Evolutionary conservation across 1,140 invertebrate species (phyloP), one percentile per base, ranked within the genome.

Genomic region (Ceratitis capitata): DNA sequence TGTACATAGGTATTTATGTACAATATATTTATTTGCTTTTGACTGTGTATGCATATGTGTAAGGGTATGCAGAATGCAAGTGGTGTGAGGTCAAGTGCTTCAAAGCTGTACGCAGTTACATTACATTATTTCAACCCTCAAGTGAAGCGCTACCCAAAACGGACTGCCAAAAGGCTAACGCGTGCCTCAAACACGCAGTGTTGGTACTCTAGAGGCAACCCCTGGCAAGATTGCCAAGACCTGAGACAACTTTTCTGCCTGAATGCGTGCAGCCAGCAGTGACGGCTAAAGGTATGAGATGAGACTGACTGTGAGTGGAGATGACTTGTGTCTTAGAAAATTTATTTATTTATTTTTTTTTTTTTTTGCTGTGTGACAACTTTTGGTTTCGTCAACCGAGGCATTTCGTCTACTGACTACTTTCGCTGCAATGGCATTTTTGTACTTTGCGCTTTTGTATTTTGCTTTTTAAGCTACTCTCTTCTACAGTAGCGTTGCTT

Each of bases 231-330:
- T 29, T 83, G 47, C 82, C 49, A 35, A 83, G 82, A 83, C 45
- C 82, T 83, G 82, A 83, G 82, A 83, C 82, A 83, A 53, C 82
- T 83, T 83, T 83, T 83, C 49, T 53, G 82, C 82, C 29, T 83
- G 82, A 83, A 83, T 83, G 82, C 82, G 82, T 83, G 49, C 82
- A 45, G 82, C 82, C 82, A 47, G 39, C n/a, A 42, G 64, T 42
- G 42, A 74, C 23, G 39, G 29, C 2, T 5, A 74, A 23, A 39
- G 51, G n/a, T n/a, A 56, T 23, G 51, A 56, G 61, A 69, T 69
- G 61, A 32, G 26, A 29, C 29, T 32, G 14, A 69, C 35, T 69
- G 61, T 29, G 26, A 29, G 12, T 32, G 14, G 39, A 32, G 45
- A 42, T 78, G 39, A 45, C 69, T 78, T 78, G 69, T 45, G 69